phyloP scores from a whole-genome alignment of 2,888 invertebrate species.

The Sinelater perroti region DNA sequence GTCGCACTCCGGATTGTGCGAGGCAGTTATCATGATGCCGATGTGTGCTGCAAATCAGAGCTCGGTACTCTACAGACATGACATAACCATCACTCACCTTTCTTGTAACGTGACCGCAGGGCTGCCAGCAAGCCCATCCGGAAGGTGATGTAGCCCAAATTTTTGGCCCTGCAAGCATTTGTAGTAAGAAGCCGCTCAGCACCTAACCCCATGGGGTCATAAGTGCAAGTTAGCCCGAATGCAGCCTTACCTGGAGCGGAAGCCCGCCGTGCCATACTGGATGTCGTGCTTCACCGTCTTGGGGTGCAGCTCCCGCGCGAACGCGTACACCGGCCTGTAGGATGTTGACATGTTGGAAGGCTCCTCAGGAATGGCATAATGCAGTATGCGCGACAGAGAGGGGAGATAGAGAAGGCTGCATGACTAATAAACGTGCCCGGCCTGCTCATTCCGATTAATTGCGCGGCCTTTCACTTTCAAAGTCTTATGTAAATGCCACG shows the following conservation, averaged over 20 bases:
- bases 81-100: conserved; percentile 65
- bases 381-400: conserved; percentile 19
- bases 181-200: conserved; percentile 7
- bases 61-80: background rate
- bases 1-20: conserved; percentile 95
- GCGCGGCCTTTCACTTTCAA: conserved; percentile 26
- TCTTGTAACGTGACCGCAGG: conserved; percentile 82
- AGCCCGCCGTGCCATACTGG: conserved; percentile 87
- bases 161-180: conserved; percentile 72
- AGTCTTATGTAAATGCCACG: conserved; percentile 5
- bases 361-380: conserved; percentile 24
- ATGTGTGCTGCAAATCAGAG: conserved; percentile 68
- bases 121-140: conserved; percentile 94
- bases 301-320: conserved; percentile 80
- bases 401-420: conserved; percentile 8
- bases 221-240: conserved; percentile 41
- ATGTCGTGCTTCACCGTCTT: conserved; percentile 73
- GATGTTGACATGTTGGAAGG: conserved; percentile 34
- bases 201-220: conserved; percentile 19
- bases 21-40: conserved; percentile 99
- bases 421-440: conserved; percentile 38
- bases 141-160: conserved; percentile 90
- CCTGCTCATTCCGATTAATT: conserved; percentile 30
- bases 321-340: conserved; percentile 75
- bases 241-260: conserved; percentile 81